phyloP scores from a whole-genome alignment of 2,113 vertebrate genomes.

The Danio rerio region GRCz12tu NC_133181.1:55487001-55487500 shows the following conservation, averaged over 20 bases:
- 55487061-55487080: too few species aligned
- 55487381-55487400: conserved; percentile 40
- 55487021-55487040: too few species aligned
- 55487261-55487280: neutral
- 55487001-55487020: too few species aligned
- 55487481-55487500: conserved; percentile 32
- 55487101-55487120: neutral
- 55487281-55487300: conserved; percentile 19
- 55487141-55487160: neutral
- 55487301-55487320: neutral
- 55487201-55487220: conserved; percentile 14
- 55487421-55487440: conserved; percentile 2
- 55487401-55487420: conserved; percentile 54
- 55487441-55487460: conserved; percentile 40
- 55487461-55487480: neutral
- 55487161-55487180: neutral
- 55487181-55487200: neutral
- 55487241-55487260: conserved; percentile 20
- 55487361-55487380: conserved; percentile 65
- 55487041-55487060: too few species aligned
- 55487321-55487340: conserved; percentile 51
- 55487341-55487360: conserved; percentile 63
- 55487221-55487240: neutral
- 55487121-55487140: conserved; percentile 1
- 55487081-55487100: too few species aligned